Evolutionary conservation across 2,797 vertebrate genomes (phyloP), one percentile per base, ranked within the genome.

Genomic region (Oreochromis mossambicus): DNA sequence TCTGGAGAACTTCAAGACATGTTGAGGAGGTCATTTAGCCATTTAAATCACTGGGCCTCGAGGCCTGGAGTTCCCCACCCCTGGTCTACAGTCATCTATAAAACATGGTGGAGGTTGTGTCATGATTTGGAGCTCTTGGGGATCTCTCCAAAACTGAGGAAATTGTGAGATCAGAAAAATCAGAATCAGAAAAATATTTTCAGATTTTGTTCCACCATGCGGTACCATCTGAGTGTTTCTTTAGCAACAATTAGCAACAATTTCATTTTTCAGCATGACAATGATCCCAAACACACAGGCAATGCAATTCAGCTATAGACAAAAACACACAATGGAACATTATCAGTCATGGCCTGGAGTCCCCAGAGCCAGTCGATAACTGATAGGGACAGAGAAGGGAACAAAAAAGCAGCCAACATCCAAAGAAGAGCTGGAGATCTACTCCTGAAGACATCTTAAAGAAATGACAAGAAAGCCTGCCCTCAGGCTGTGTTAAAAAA

Each of bases 211-310:
- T 66, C 2, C 61, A 66, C 12, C 19, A 1, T 21, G 34, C 3
- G 0, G 11, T 21, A 38, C 19, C 19, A 41, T 41, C 3, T 21
- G 34, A 38, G 19, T 8, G 56, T 61, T 61, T 61, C 17, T 14
- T 26, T 26, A 4, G 26, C 26, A 26, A 5, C 26, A 19, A 21
- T 66, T 41, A 38, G 36, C 61, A 41, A 24, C 34, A 38, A 21
- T 38, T 38, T 0, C 0, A 8, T 21, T 66, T 66, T 38, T 3
- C 34, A 66, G 61, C 2, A 63, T 19, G 17, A 32, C 0, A 63
- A n/a, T 63, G 58, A 63, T 36, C 58, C 32, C 32, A 63, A 63
- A 63, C 58, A 58, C 24, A 61, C 10, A 63, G 0, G 32, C 58
- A 63, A 36, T n/a, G 10, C 6, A 63, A 36, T 36, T 36, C 32